Conservation (phyloP, 2,888 invertebrate species). For the Meta bourneti region DNA sequence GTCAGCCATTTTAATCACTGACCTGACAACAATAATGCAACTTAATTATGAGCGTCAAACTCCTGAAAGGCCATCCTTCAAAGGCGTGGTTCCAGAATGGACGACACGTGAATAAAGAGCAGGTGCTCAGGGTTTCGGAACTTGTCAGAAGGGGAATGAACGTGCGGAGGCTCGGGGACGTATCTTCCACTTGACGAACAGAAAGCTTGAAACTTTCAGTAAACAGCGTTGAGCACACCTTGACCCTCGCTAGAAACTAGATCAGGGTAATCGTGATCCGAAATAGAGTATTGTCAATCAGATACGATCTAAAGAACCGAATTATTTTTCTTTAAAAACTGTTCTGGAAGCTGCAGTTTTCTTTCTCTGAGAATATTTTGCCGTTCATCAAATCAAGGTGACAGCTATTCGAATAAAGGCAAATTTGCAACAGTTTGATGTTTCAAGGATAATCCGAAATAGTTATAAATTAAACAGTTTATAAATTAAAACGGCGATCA, state of each 20-base stretch:
- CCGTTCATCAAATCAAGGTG: too few relatives aligned
- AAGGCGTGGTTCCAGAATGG: slow-evolving; percentile 40
- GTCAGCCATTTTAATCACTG: slow-evolving; percentile 4
- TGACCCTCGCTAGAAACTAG: slow-evolving; percentile 2
- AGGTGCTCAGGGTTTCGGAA: slow-evolving; percentile 4
- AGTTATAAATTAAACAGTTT: too few relatives aligned
- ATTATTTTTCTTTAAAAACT: too few relatives aligned
- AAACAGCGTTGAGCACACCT: background rate
- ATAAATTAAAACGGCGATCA: too few relatives aligned
- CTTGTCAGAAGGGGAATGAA: too few relatives aligned
- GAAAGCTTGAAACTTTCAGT: background rate
- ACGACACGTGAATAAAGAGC: slow-evolving; percentile 21
- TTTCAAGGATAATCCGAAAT: too few relatives aligned
- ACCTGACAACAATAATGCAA: slow-evolving; percentile 31
- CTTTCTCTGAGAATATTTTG: too few relatives aligned
- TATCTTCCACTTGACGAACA: background rate
- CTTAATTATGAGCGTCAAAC: slow-evolving; percentile 47
- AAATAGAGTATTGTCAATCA: too few relatives aligned
- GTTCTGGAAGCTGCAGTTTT: too few relatives aligned
- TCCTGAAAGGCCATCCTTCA: slow-evolving; percentile 23
- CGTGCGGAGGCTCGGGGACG: background rate
- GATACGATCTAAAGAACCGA: too few relatives aligned
- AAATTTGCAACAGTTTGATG: too few relatives aligned
- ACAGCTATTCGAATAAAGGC: too few relatives aligned
- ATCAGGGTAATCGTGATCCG: background rate